Evolutionary conservation across 2,113 vertebrate species (phyloP), one percentile per base, ranked within the genome.

Genomic region (Calypte anna): DNA sequence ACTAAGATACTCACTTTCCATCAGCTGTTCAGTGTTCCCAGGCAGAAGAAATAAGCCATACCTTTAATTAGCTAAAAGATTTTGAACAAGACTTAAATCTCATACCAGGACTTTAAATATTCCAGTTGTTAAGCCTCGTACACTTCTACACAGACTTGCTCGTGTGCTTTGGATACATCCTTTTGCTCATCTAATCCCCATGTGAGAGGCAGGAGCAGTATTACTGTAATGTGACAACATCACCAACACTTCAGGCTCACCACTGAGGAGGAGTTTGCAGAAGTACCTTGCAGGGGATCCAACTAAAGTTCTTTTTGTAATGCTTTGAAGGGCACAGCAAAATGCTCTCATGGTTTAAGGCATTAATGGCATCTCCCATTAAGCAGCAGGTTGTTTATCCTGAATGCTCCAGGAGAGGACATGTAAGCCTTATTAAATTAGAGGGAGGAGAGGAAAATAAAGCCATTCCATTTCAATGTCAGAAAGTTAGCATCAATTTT

Each of bases 51-150:
- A 81, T 28, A 64, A 28, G 38, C 17, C 54, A 57, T 68, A 61
- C 53, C 44, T 89, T 87, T 78, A 78, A 82, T 92, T 67, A 84
- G 44, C 57, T 92, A 75, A 87, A 86, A 87, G 30, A 25, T 68
- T 84, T 92, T 75, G 69, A 84, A 81, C 28, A 86, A 43, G 40
- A 36, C n/a, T 53, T 84, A 78, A 79, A 87, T 86, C 50, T 82
- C 62, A 61, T 53, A 55, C 25, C 15, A 84, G 30, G 38, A 24
- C 62, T 63, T 57, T 11, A 72, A 40, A 84, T 89, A 75, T 82
- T 85, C 48, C 53, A n/a, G 33, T 48, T 89, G 43, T 43, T 78
- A 68, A 75, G 25, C 31, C 30, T 79, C 1, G 2, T 74, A 67
- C 4, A 15, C 22, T 58, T 85, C 33, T n/a, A 72, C 1, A 0